phyloP scores from a whole-genome alignment of 2,113 vertebrate genomes.

The Rana temporaria region DNA sequence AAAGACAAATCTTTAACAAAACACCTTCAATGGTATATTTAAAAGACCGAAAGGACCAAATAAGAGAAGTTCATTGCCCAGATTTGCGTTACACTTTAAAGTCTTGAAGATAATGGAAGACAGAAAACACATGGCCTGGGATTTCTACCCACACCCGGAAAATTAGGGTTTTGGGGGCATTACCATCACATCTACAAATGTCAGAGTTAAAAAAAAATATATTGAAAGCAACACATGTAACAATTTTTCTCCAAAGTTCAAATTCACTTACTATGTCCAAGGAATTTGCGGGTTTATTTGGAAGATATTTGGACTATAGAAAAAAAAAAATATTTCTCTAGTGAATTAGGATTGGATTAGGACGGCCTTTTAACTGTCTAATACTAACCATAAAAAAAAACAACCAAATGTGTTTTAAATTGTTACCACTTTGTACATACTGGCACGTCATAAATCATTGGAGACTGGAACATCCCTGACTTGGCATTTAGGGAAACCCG shows the following conservation, averaged over 20 bases:
- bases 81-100: no score
- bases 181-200: slow-evolving; percentile 4
- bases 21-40: no score
- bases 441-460: slow-evolving; percentile 23
- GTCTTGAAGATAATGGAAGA: not conserved
- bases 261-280: slow-evolving; percentile 12
- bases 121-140: not conserved
- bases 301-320: not conserved
- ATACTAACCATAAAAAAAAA: slow-evolving; percentile 29
- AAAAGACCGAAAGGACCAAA: no score
- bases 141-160: slow-evolving; percentile 23
- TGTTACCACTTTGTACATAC: slow-evolving; percentile 12
- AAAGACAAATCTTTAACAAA: no score
- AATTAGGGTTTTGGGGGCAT: slow-evolving; percentile 20
- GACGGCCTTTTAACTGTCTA: not conserved
- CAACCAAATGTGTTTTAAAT: slow-evolving; percentile 22
- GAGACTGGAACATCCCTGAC: not conserved
- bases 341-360: not conserved
- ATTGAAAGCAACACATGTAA: slow-evolving; percentile 12
- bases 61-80: no score
- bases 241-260: slow-evolving; percentile 6
- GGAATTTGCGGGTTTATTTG: slow-evolving; percentile 40
- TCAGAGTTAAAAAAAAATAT: not conserved
- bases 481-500: not conserved
- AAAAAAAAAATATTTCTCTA: slow-evolving; percentile 21